Evolutionary conservation across 92 coral and sea anemone species (phyloP).

Genomic region (Porites cylindrica): DNA sequence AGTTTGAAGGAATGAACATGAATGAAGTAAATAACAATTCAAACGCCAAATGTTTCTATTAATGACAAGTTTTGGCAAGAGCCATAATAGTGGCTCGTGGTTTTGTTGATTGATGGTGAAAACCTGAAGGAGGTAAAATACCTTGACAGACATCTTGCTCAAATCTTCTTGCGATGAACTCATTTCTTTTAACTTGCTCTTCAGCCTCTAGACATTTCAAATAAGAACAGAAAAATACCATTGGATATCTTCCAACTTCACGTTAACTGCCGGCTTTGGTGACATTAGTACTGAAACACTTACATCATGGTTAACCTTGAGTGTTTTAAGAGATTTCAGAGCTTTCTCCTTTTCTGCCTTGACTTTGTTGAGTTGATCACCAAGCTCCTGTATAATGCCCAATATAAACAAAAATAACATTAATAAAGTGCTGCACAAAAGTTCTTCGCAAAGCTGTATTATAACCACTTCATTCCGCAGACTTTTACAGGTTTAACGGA

Average conservation of each 20-base stretch:
- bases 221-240: background rate
- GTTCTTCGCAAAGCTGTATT: no score
- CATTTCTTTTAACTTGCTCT: conserved; percentile 76
- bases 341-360: conserved; percentile 93
- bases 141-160: conserved; percentile 85
- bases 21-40: no score
- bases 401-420: no score
- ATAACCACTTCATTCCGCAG: no score
- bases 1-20: no score
- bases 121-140: background rate
- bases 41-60: no score
- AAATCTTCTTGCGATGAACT: conserved; percentile 89
- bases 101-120: background rate
- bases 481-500: no score
- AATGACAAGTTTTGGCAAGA: background rate
- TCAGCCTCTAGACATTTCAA: conserved; percentile 67
- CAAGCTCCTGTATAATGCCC: conserved; percentile 71
- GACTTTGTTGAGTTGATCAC: conserved; percentile 88
- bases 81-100: no score
- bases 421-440: no score
- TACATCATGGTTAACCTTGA: conserved; percentile 91
- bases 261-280: background rate
- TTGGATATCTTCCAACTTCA: background rate
- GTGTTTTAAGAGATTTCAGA: conserved; percentile 83
- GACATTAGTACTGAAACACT: background rate